Base-by-base conservation (phyloP, 2,113 vertebrate genomes). In the Eulemur rufifrons region DNA sequence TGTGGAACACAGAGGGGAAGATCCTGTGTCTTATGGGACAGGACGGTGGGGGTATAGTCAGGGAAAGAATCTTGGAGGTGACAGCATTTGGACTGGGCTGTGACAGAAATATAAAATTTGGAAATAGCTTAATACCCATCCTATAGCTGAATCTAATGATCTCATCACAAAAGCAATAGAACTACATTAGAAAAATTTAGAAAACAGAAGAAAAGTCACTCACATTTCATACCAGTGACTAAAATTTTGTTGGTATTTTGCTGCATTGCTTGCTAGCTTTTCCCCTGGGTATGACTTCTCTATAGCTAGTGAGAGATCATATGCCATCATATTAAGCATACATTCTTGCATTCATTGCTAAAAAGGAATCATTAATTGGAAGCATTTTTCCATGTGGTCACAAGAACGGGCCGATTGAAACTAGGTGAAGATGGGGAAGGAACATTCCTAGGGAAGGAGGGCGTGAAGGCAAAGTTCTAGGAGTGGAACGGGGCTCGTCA, bases 281-380 rank as follows among this genome's bases (percentile, higher is more conserved):
- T 23, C 37, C 32, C 10, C 63, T 13, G 39, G 45, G 29, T 32
- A 21, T 45, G 66, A 64, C 61, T 45, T 66, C 37, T 85, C 15
- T 45, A 10, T 29, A 47, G 69, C 2, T n/a, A 3, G n/a, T 42
- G 14, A 63, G 56, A 66, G 52, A 61, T 32, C 47, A 6, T 32
- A 29, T 89, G 73, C 54, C 77, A n/a, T 80, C n/a, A 37, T 27
- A 27, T 18, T 68, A 78, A 74, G 52, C 61, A 71, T 42, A 23
- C 3, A 20, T 42, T 47, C 69, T 66, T 86, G 27, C 18, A 68
- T 81, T 91, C 6, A 8, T 54, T 84, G 64, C 84, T 25, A 71
- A 81, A 91, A 89, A 39, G 21, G 54, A 92, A 95, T 78, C 82
- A 73, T 77, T n/a, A 52, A 37, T 85, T 68, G 37, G 76, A 73